Percentiles rank a stretch among this genome's conserved stretches.
These are phyloP conservation scores for Taenaris catops DNA, from an alignment of 2,888 invertebrate species.

Conservation along the genomic window DNA sequence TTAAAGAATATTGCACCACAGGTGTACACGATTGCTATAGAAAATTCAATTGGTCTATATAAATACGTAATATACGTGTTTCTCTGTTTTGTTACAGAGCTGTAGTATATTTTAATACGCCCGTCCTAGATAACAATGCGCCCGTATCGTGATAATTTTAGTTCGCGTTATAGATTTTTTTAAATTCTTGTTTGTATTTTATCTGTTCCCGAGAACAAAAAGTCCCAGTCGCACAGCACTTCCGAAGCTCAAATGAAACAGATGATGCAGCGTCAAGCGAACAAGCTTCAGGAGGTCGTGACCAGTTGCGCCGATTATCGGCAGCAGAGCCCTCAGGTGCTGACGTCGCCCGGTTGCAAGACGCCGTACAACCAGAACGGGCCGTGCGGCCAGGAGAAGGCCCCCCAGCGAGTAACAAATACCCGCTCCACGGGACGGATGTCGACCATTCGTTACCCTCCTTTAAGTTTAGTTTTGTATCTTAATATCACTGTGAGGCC, in stretches of 20 bases:
- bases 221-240: slow-evolving; percentile 38
- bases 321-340: slow-evolving; percentile 57
- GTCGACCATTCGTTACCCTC: slow-evolving; percentile 54
- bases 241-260: slow-evolving; percentile 63
- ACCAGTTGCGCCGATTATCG: slow-evolving; percentile 61
- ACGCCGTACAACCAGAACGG: slow-evolving; percentile 55
- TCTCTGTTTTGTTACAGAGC: too few relatives aligned
- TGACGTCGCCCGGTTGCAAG: slow-evolving; percentile 60
- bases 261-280: slow-evolving; percentile 62
- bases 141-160: too few relatives aligned
- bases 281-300: slow-evolving; percentile 52
- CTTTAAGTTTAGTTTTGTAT: too few relatives aligned
- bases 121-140: too few relatives aligned
- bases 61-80: too few relatives aligned
- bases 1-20: too few relatives aligned
- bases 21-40: too few relatives aligned
- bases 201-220: slow-evolving; percentile 63
- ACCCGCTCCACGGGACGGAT: slow-evolving; percentile 12
- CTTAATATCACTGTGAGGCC: too few relatives aligned
- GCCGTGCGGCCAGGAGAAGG: slow-evolving; percentile 55
- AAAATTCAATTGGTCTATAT: too few relatives aligned
- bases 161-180: too few relatives aligned
- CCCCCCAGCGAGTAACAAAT: slow-evolving; percentile 68
- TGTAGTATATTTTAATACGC: too few relatives aligned
- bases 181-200: too few relatives aligned